phyloP scores from a whole-genome alignment of 2,797 vertebrate genomes.

The Tapera naevia region DNA sequence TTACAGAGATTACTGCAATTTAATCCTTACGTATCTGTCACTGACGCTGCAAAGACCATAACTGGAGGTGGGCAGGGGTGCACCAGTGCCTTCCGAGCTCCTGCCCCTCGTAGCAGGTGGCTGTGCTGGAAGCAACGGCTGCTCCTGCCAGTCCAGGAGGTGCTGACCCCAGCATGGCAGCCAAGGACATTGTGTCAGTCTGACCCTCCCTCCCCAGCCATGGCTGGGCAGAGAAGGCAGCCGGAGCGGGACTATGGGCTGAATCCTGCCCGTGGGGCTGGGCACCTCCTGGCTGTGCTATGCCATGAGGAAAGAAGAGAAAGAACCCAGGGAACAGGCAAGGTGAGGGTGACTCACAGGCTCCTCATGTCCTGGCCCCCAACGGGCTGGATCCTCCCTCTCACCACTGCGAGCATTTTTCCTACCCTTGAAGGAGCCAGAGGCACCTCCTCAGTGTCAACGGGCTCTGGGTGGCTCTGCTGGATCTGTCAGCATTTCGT shows the following conservation, averaged over 20 bases:
- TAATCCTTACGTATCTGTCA: slow-evolving; percentile 74
- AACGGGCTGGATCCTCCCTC: neutral
- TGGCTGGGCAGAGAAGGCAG: neutral
- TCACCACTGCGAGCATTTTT: accelerated
- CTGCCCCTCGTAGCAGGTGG: accelerated
- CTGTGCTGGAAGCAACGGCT: accelerated
- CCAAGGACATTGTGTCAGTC: no score
- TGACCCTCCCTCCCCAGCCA: neutral
- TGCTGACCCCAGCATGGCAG: accelerated
- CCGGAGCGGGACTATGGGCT: accelerated
- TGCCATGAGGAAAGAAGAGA: neutral
- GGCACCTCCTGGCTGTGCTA: neutral
- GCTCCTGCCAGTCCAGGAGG: accelerated
- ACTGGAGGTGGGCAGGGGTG: neutral
- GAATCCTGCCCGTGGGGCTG: neutral
- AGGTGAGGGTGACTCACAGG: neutral
- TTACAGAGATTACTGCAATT: slow-evolving; percentile 70
- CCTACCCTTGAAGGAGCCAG: neutral
- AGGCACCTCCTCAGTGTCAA: accelerated
- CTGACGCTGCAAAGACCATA: slow-evolving; percentile 71
- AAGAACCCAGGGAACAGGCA: neutral
- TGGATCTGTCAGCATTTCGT: accelerated
- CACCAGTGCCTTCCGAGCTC: accelerated
- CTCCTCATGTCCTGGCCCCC: accelerated
- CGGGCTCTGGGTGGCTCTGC: neutral